Evolutionary conservation across 2,113 vertebrate genomes (phyloP), one percentile per base, ranked within the genome.

Genomic region (sheep (Ovis aries)): DNA sequence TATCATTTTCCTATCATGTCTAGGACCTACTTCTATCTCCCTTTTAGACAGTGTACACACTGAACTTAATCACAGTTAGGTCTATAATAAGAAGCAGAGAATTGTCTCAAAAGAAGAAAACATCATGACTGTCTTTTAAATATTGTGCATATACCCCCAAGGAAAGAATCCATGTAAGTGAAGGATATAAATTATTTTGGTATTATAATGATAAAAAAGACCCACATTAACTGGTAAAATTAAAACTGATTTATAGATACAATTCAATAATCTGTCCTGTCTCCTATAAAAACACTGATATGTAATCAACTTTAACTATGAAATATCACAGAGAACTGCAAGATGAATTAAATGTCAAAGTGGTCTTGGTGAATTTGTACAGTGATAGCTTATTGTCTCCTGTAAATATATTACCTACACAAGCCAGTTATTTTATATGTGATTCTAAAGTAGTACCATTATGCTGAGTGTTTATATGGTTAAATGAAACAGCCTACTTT

Each of bases 391-490:
- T 21, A 64, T 77, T 97, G 62, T 90, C 88, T 97, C 1, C 86
- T 97, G 0, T 97, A 88, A 96, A 90, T 25, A 43, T 81, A 98
- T 89, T 94, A 11, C 67, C 52, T 53, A 59, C 87, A 88, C 81
- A 96, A 96, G 13, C 29, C 25, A 91, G n/a, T 97, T 94, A 74
- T 40, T 83, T 57, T 90, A 52, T 31, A 81, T 97, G 96, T 98
- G 93, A 95, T 67, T 45, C 16, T 93, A 90, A 67, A 90, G 85
- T 95, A 97, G 33, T 97, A 84, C 19, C n/a, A 45, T 59, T 97
- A 82, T 94, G 80, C 86, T 87, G 45, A 91, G 29, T 96, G 94
- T 97, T 52, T 57, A 4, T 92, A 59, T 94, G 87, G 85, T 48
- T 50, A 43, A 80, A 23, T 84, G 17, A 60, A 84, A 8, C n/a